Evolutionary conservation across 2,888 invertebrate species (phyloP).

Genomic region (Cryptophagus acutangulus): DNA sequence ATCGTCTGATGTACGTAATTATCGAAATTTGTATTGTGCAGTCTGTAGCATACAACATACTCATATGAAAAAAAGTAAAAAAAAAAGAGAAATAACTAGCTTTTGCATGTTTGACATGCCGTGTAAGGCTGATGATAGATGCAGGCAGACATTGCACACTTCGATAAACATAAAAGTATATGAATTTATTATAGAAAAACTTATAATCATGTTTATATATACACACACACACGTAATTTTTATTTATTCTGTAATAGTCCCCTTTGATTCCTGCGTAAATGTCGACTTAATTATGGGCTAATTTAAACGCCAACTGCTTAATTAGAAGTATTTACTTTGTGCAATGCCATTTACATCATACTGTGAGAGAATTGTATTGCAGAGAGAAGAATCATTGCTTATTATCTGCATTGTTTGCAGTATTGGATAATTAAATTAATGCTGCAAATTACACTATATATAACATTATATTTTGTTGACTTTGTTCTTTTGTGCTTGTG

Average conservation of each 20-base stretch:
- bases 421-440: conserved; percentile 7
- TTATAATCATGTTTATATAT: too few species aligned
- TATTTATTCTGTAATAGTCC: background rate
- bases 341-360: conserved; percentile 29
- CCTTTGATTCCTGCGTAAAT: conserved; percentile 24
- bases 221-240: background rate
- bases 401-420: conserved; percentile 16
- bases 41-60: too few species aligned
- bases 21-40: conserved; percentile 22
- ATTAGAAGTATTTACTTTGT: conserved; percentile 34
- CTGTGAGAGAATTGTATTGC: conserved; percentile 31
- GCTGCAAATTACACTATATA: conserved; percentile 6
- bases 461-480: too few species aligned
- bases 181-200: too few species aligned
- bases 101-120: conserved; percentile 23
- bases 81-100: conserved; percentile 20
- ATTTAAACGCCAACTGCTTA: conserved; percentile 31
- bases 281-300: conserved; percentile 31
- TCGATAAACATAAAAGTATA: conserved; percentile 20
- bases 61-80: too few species aligned
- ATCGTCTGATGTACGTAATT: conserved; percentile 23
- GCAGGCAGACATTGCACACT: conserved; percentile 18
- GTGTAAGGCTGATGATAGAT: conserved; percentile 24
- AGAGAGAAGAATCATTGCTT: conserved; percentile 18
- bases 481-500: too few species aligned